Evolutionary conservation across 2,113 vertebrate genomes (phyloP), one percentile per base, ranked within the genome.

Genomic region (Chlorodrepanis virens): DNA sequence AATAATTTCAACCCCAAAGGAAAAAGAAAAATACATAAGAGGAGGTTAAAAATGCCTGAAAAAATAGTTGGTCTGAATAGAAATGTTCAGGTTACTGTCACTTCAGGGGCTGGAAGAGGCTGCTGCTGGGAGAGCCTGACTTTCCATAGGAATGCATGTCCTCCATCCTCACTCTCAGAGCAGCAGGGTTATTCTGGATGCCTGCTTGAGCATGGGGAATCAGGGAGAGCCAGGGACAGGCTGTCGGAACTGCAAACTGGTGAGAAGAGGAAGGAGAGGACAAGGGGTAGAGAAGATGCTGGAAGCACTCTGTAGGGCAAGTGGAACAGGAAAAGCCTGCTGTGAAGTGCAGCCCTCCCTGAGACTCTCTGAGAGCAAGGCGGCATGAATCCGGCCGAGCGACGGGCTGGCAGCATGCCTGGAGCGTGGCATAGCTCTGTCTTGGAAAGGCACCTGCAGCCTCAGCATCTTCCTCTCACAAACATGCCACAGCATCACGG

Each of bases 1-100:
- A 90, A 82, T 93, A 78, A 96, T 95, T 96, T 76, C 88, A 89
- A 70, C 86, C 71, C 92, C 92, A 82, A 90, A 97, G 90, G 83
- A 44, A 89, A 56, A 90, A 88, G 81, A 64, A 91, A 86, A 89
- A 92, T 39, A 70, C 14, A 28, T 87, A 75, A 65, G 68, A 81
- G n/a, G 3, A 87, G 47, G 78, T 76, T 90, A 83, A 45, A 69
- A 72, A 85, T 61, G 80, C 29, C 83, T 82, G 83, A 68, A 93
- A 80, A 92, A 80, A 64, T 1, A 10, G 52, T 49, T 64, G 69
- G 64, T 75, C 59, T 78, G 80, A 75, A 81, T 31, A 88, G 82
- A 83, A 93, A 78, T 6, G 6, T 71, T 80, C 53, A 49, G 2
- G 14, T 78, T 79, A 64, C 68, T 9, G 3, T 56, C 83, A 53